Evolutionary conservation across 2,797 vertebrate genomes (phyloP), one percentile per base, ranked within the genome.

Genomic region (Oceanodroma leucorhoa): DNA sequence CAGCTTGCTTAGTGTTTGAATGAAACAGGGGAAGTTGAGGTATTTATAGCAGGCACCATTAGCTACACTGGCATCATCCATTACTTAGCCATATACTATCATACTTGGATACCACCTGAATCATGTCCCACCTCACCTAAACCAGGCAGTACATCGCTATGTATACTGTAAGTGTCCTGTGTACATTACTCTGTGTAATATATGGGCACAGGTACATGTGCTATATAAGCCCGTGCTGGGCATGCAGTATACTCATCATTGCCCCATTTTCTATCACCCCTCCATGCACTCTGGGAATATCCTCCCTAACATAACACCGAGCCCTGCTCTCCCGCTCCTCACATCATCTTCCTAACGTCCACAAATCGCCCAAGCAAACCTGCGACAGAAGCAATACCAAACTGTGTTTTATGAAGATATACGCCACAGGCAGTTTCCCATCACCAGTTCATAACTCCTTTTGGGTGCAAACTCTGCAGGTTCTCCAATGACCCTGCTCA

Each of bases 201-300:
- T 7, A 40, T 1, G 6, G 50, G 18, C 54, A 58, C 23, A 29
- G 45, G 10, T 16, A 48, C 48, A 5, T 0, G 7, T 8, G 13
- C 34, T 9, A 9, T 27, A 5, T 11, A 36, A 57, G 10, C 3
- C 2, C 0, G 2, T 0, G 1, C 19, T 19, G 4, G 6, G 6
- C n/a, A 14, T 0, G 2, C 66, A 51, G 36, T 10, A 26, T 5
- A 11, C 9, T 55, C 40, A 19, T 38, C 22, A 30, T 6, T 11
- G 9, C 21, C 30, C 27, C 15, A 2, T 48, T 29, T 75, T 55
- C 58, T 34, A 17, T 20, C 27, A 34, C 9, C 6, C 7, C 29
- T 62, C n/a, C 38, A 7, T 1, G 23, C 38, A 18, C n/a, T 41
- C n/a, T 2, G 1, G 36, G 32, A 54, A 81, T 6, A 64, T 38